Conservation (phyloP, 2,113 vertebrate species). For the Tragulus kanchil region DNA sequence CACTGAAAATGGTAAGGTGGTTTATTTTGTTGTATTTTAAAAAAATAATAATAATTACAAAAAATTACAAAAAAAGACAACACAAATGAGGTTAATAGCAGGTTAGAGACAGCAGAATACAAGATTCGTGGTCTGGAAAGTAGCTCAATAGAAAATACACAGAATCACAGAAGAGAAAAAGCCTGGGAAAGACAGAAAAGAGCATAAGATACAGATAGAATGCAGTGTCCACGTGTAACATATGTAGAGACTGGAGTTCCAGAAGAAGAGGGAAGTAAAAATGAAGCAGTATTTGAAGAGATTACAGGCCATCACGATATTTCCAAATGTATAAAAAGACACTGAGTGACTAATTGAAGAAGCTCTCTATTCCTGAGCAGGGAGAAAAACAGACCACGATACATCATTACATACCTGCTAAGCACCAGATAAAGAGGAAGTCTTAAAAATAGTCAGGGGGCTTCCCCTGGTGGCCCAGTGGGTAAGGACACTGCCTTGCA, state of each 20-base stretch:
- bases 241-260: not conserved
- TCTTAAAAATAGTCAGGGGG: not conserved
- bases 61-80: accelerated
- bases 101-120: not conserved
- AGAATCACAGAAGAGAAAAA: not conserved
- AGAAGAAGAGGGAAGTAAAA: not conserved
- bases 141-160: not conserved
- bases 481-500: no score
- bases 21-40: not conserved
- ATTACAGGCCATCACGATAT: not conserved
- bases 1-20: not conserved
- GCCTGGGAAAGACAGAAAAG: not conserved
- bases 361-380: not conserved
- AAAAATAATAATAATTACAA: not conserved
- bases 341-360: not conserved
- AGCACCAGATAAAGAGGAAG: not conserved
- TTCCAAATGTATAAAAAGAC: not conserved
- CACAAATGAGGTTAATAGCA: not conserved
- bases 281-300: not conserved
- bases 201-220: no score
- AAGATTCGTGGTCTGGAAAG: not conserved
- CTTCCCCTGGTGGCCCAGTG: no score
- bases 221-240: not conserved
- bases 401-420: not conserved
- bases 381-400: not conserved